Percentiles rank a stretch among this genome's conserved stretches.
Evolutionary conservation across 2,113 vertebrate species (phyloP).

Genomic region (Rhegmatorhina hoffmannsi): DNA sequence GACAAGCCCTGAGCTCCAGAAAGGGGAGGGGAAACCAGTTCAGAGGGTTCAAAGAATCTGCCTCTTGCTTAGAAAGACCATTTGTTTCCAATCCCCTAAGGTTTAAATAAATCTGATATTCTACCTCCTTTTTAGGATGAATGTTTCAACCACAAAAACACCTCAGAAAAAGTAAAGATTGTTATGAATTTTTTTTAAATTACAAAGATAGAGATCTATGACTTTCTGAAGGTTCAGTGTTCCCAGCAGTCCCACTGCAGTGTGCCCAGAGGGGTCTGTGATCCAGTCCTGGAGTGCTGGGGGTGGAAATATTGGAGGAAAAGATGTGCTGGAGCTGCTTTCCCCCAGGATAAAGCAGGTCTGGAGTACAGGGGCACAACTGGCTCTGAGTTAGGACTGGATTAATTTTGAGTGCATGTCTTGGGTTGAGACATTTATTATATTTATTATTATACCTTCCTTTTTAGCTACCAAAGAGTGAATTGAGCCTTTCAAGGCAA

Average conservation of each 20-base stretch:
- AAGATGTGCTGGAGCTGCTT: not conserved
- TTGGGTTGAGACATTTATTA: no score
- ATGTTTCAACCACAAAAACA: no score
- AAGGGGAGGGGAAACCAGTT: not conserved
- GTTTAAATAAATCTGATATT: no score
- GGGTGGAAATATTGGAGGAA: not conserved
- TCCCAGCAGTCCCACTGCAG: fast-evolving
- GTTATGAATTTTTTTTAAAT: no score
- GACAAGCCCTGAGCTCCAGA: not conserved
- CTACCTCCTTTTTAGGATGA: no score
- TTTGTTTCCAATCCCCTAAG: no score
- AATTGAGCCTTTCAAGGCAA: not conserved
- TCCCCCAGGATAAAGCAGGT: not conserved
- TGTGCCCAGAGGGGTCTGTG: fast-evolving
- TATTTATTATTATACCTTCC: no score
- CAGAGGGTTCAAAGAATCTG: not conserved
- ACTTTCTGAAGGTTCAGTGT: not conserved
- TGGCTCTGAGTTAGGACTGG: not conserved
- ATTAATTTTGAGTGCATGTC: not conserved
- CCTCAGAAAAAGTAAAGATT: no score
- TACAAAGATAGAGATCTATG: no score
- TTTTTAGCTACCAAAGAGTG: no score
- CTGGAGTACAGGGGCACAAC: not conserved
- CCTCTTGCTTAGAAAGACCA: no score
- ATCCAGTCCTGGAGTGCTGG: fast-evolving